A percentile compares a stretch with the other conserved stretches of the same genome.
These are phyloP conservation scores for Pantherophis vulpinus DNA, from an alignment of 2,797 vertebrate genomes.

Conservation along the genomic window DNA sequence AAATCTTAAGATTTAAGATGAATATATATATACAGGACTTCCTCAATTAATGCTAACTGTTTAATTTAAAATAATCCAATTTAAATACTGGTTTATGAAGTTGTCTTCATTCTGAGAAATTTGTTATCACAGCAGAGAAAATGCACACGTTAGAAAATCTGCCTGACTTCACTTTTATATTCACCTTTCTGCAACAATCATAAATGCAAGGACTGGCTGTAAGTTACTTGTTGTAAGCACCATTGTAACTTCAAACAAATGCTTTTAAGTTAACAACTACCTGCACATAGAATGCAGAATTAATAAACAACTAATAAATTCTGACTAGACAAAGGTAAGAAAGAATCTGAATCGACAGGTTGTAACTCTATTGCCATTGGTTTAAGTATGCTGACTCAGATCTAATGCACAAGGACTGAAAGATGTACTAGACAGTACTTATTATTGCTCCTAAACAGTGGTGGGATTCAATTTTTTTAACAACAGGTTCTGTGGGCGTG, in stretches of 20 bases:
- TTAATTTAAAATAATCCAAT: not conserved
- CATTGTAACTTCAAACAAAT: too few relatives aligned
- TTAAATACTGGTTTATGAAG: not conserved
- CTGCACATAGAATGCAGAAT: not conserved
- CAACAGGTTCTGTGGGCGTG: too few relatives aligned
- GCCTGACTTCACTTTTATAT: not conserved
- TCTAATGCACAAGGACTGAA: not conserved
- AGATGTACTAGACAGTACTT: not conserved
- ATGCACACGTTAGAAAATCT: not conserved
- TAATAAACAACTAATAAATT: not conserved
- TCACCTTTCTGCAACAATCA: not conserved
- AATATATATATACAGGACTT: not conserved
- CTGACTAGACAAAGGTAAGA: not conserved
- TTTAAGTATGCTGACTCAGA: not conserved
- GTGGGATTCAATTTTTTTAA: too few relatives aligned
- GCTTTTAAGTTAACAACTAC: too few relatives aligned
- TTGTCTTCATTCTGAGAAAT: not conserved
- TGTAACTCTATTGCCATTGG: not conserved
- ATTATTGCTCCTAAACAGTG: not conserved
- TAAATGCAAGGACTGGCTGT: too few relatives aligned
- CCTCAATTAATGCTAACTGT: not conserved
- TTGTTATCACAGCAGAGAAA: not conserved
- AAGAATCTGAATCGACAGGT: not conserved
- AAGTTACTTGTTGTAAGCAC: too few relatives aligned
- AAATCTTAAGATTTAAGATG: not conserved